These are phyloP conservation scores for Setipinna tenuifilis DNA, from an alignment of 2,797 vertebrate species.

Conservation along the genomic window DNA sequence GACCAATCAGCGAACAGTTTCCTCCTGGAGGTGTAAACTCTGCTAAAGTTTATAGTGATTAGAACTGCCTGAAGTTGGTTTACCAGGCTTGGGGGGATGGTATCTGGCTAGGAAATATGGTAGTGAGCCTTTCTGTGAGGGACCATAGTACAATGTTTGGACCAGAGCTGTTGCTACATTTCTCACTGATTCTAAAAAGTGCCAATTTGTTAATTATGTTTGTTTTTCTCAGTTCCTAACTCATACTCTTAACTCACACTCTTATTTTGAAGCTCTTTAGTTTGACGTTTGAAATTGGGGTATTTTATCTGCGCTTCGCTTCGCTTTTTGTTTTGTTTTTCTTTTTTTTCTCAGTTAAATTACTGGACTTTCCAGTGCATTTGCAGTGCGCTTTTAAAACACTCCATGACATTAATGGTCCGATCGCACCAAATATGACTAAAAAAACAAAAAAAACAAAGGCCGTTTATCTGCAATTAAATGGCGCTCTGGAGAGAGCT, in stretches of 20 bases:
- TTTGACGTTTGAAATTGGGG: neutral
- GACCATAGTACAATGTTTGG: neutral
- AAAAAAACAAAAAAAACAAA: neutral
- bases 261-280: neutral
- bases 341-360: neutral
- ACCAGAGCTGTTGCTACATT: neutral
- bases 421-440: neutral
- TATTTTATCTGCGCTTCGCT: neutral
- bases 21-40: too few species aligned
- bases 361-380: neutral
- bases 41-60: too few species aligned
- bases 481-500: neutral
- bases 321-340: neutral
- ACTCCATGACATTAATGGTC: slow-evolving; percentile 16
- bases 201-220: neutral
- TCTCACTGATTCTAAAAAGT: neutral
- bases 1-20: too few species aligned
- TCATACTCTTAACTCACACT: too few species aligned
- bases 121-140: neutral
- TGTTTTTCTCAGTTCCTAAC: neutral
- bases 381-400: neutral
- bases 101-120: neutral
- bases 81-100: too few species aligned
- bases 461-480: neutral
- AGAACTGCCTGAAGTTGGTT: too few species aligned